These are phyloP conservation scores for Verasper variegatus DNA, from an alignment of 2,113 vertebrate genomes.

Conservation along the genomic window DNA sequence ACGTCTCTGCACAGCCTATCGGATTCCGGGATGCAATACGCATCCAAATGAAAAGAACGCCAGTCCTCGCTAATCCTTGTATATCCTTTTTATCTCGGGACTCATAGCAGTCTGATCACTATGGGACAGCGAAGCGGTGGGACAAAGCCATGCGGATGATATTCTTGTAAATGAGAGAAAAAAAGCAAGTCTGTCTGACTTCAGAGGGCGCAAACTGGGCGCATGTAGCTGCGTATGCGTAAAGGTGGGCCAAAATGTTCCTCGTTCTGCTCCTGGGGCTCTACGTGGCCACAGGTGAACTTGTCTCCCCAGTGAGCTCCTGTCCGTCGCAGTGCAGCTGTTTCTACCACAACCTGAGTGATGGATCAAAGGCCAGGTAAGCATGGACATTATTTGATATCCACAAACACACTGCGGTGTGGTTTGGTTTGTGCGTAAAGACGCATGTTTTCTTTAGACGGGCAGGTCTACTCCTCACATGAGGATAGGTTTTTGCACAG, in stretches of 20 bases:
- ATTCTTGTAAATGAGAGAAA: conserved; percentile 69
- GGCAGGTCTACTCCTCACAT: not conserved
- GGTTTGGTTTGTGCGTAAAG: conserved; percentile 7
- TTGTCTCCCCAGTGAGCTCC: conserved; percentile 71
- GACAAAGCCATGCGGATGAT: conserved; percentile 73
- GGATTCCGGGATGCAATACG: conserved; percentile 88
- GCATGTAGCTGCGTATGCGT: conserved; percentile 71
- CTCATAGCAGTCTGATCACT: conserved; percentile 85
- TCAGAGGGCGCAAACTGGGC: conserved; percentile 61
- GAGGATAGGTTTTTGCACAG: conserved; percentile 53
- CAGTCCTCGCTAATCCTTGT: conserved; percentile 90
- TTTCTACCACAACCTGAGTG: conserved; percentile 88
- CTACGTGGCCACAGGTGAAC: conserved; percentile 79
- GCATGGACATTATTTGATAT: conserved; percentile 25
- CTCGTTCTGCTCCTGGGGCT: conserved; percentile 82
- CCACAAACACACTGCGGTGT: not conserved
- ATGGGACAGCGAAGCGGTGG: conserved; percentile 77
- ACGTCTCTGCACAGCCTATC: conserved; percentile 77
- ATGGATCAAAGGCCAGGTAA: conserved; percentile 93
- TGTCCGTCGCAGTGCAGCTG: conserved; percentile 97
- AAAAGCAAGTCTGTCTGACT: conserved; percentile 59
- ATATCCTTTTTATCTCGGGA: conserved; percentile 94
- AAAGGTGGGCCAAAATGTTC: conserved; percentile 87
- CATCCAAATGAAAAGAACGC: conserved; percentile 89
- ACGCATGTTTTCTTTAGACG: not conserved